Evolutionary conservation across 2,888 invertebrate genomes (phyloP).

Genomic region (Leucophora obtusa): DNA sequence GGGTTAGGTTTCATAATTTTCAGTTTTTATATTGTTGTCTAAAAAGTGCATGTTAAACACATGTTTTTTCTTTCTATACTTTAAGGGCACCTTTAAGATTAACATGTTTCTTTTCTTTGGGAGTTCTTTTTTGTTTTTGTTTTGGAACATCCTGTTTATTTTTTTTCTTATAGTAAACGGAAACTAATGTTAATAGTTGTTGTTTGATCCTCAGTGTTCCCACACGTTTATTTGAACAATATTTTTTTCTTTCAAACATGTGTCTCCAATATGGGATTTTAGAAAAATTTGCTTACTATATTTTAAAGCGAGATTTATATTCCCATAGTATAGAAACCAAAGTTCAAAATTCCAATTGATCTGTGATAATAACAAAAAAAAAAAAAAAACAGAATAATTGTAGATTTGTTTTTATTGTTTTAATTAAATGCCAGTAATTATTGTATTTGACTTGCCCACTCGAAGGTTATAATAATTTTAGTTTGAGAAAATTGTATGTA

Average conservation of each 20-base stretch:
- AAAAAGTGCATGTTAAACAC: constrained; percentile 34
- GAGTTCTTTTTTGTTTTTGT: constrained; percentile 28
- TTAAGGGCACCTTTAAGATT: constrained; percentile 46
- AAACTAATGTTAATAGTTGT: constrained; percentile 56
- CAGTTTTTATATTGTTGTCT: constrained; percentile 7
- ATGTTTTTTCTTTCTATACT: constrained; percentile 37
- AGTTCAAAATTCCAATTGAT: constrained; percentile 49
- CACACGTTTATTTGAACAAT: constrained; percentile 56
- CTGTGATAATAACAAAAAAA: constrained; percentile 3
- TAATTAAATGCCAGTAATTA: constrained; percentile 31
- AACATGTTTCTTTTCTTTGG: constrained; percentile 39
- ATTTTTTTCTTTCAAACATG: constrained; percentile 48
- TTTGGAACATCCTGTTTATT: constrained; percentile 57
- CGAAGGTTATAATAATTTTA: constrained; percentile 42
- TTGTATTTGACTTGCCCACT: constrained; percentile 27
- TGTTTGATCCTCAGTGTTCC: constrained; percentile 43
- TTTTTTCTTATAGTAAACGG: constrained; percentile 51
- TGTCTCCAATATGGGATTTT: constrained; percentile 55
- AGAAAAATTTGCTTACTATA: constrained; percentile 30
- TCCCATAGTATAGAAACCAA: constrained; percentile 5
- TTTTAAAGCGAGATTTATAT: constrained; percentile 26
- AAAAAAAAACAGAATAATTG: background rate
- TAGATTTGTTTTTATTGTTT: constrained; percentile 2
- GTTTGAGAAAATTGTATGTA: constrained; percentile 24
- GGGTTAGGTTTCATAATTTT: constrained; percentile 10